Base-by-base conservation (phyloP, 2,797 vertebrate species). In the Momotus momota region DNA sequence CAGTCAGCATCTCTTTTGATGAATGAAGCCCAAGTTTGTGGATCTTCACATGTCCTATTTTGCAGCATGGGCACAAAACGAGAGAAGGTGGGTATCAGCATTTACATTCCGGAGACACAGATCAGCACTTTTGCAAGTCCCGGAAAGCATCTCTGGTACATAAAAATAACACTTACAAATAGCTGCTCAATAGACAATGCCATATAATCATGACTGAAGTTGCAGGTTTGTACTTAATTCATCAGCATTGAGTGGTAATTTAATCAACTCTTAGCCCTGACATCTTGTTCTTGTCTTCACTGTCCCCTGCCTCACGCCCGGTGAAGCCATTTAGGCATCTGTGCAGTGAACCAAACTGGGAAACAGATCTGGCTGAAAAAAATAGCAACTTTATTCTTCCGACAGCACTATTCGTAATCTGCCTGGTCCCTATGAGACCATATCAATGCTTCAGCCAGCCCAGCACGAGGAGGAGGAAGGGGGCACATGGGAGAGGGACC, bases 281-380 rank as follows among this genome's bases (percentile, higher is more conserved):
- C 49, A 45, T n/a, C 54, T 54, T 58, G 46, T 13, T 90, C 48
- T 65, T 51, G 54, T 26, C 43, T 81, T 77, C 27, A 13, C 38
- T 80, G 58, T 14, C 43, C 19, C 43, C 40, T 49, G 43, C 31
- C 69, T 75, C 2, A 3, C 19, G 40, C 25, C 45, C 72, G 38
- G 31, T 75, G 69, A 79, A 54, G 45, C 16, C 16, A 17, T 29
- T 72, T 17, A 16, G 41, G 40, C 14, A 80, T 49, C 35, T 54
- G 35, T 0, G 0, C 25, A 41, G 26, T 6, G 3, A 87, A 64
- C 10, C 27, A 22, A 7, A 27, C 1, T 10, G 20, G 41, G 12
- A 79, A 92, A 62, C 5, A 22, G 41, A 66, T 73, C 33, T 65
- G n/a, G 13, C 25, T 35, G 12, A 16, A 49, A 45, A 27, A 65